phyloP scores from a whole-genome alignment of 2,888 invertebrate genomes.

The Harpagoxenus sublaevis region DNA sequence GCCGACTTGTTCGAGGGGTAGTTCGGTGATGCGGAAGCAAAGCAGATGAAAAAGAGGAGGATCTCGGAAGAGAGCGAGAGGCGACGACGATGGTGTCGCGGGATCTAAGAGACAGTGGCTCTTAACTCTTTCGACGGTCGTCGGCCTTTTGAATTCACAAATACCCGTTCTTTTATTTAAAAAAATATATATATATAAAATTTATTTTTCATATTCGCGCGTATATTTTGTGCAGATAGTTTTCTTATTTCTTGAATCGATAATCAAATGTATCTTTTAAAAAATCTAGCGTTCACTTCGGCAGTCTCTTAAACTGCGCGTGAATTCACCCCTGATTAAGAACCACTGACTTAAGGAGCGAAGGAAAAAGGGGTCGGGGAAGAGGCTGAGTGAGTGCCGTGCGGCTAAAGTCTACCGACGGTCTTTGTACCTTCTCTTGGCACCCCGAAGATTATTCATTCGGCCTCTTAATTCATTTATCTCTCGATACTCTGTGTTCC shows the following conservation, averaged over 20 bases:
- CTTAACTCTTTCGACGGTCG: background rate
- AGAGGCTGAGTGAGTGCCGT: conserved; percentile 60
- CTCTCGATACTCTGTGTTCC: conserved; percentile 60
- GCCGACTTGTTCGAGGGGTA: conserved; percentile 69
- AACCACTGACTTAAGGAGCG: conserved; percentile 38
- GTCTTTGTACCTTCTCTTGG: conserved; percentile 66
- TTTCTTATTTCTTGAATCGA: background rate
- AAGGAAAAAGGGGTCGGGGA: background rate
- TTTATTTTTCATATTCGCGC: background rate
- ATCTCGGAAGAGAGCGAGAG: conserved; percentile 4
- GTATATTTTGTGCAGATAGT: background rate
- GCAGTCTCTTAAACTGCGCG: background rate
- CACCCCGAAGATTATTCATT: conserved; percentile 73
- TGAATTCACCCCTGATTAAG: background rate
- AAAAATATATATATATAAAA: background rate
- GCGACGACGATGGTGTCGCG: conserved; percentile 26
- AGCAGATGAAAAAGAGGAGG: conserved; percentile 48
- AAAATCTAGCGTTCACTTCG: background rate
- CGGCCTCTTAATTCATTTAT: conserved; percentile 76
- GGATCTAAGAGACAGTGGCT: conserved; percentile 43
- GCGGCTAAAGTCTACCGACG: conserved; percentile 60
- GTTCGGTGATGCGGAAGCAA: conserved; percentile 62
- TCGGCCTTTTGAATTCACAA: background rate
- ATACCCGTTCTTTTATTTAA: background rate
- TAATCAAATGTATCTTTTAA: background rate